Base-by-base conservation (phyloP, 2,888 invertebrate species). In the Tetanocera ferruginea region DNA sequence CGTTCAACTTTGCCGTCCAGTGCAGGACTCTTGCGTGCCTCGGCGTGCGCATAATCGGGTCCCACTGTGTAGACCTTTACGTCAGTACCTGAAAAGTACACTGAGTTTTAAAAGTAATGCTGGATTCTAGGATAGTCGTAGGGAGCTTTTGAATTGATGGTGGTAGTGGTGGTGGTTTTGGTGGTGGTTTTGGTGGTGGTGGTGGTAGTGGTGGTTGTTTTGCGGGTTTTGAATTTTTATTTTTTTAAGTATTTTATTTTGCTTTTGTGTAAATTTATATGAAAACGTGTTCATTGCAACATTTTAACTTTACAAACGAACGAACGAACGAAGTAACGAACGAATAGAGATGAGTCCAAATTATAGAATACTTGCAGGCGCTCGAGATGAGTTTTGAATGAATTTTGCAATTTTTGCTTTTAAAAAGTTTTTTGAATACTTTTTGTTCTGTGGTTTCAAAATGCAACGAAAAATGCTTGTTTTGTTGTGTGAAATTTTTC, bases 21-120 rank as follows among this genome's bases (percentile, higher is more conserved):
- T 0, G 98, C 99, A 0, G 99, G 99, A 77, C 98, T 98, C 89
- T 99, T 99, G 76, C 99, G 92, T 0, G 99, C 99, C 90, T 99
- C 99, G 0, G 99, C 99, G 90, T 99, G 99, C 3, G 99, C 99
- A 90, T 99, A 99, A 90, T 98, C 99, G 0, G 99, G 98, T 0
- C 99, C 99, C 37, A 99, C 99, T 0, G 99, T 99, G 90, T 99
- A 99, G 34, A 99, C 98, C 91, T 95, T 93, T 67, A 93, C 93
- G 83, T 93, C 93, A 67, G 93, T 93, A 82, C 93, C 95, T 95
- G 89, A 81, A 88, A 88, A 87, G 83, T 89, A 89, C 79, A 89
- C 89, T 89, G 86, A 89, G 88, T 88, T 89, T 89, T 89, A 89
- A 89, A 88, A 89, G 88, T 89, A 88, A 89, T 89, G 88, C 88